Evolutionary conservation across 2,113 vertebrate species (phyloP), one percentile per base, ranked within the genome.

Genomic region (Acanthisitta chloris): DNA sequence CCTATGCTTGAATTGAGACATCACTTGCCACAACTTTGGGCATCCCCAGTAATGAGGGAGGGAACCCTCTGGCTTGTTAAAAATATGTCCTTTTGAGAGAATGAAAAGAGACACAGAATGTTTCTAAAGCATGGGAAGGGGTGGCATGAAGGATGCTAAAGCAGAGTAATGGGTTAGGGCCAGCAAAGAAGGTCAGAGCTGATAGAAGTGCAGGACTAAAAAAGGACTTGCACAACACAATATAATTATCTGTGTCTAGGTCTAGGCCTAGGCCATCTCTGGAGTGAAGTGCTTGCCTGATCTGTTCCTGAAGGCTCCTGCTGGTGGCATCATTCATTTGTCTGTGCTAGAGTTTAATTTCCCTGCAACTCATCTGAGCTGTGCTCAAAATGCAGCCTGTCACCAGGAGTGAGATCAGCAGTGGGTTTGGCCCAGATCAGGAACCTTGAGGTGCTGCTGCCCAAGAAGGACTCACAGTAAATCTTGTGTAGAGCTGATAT

Each of bases 391-490:
- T 20, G 38, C 7, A 31, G 16, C 8, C 2, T 5, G 59, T 54
- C 19, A 25, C 25, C 3, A 2, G 48, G 4, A 58, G 34, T 42
- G 6, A 3, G 20, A 21, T 34, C 29, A 38, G 34, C 31, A 2
- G 28, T 6, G 49, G 15, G 17, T 9, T 48, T 57, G 38, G 40
- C 4, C 12, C 10, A 8, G 34, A 24, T 15, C 20, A 31, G n/a
- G 48, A 8, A 66, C n/a, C 33, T 33, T 14, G 52, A 43, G 45
- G 19, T n/a, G 19, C 43, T 73, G 38, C 79, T 78, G 70, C 26
- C 20, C 13, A 1, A 64, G 59, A 65, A 17, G 33, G 4, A 5
- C 25, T 54, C 1, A 0, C 17, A 45, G 17, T 7, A 12, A 33
- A 31, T 8, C 28, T 45, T 38, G 18, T 21, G n/a, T 17, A 5